These are phyloP conservation scores for Globodera rostochiensis DNA, from an alignment of 1,140 invertebrate species.

Conservation along the genomic window DNA sequence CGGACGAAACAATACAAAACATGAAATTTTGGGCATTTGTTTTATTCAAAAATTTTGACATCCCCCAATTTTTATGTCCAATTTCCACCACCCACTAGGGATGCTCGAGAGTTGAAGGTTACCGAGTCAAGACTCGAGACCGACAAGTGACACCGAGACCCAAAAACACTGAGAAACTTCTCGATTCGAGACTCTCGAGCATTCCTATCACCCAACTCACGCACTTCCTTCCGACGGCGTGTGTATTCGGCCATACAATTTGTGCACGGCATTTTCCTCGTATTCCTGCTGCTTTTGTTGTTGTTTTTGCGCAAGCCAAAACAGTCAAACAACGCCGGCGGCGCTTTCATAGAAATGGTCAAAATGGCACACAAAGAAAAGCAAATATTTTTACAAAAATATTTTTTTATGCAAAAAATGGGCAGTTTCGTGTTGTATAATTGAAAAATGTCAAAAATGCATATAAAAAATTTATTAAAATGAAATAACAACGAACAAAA, in stretches of 20 bases:
- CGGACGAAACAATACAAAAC: too few relatives aligned
- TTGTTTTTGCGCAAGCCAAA: not conserved
- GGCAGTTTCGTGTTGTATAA: not conserved
- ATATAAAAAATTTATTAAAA: not conserved
- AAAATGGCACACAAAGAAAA: not conserved
- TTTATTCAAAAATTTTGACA: too few relatives aligned
- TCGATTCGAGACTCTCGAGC: too few relatives aligned
- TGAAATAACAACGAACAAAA: too few relatives aligned
- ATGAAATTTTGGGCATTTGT: too few relatives aligned
- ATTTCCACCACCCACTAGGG: too few relatives aligned
- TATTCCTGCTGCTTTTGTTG: not conserved
- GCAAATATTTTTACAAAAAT: conserved; percentile 4
- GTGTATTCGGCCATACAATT: conserved; percentile 38
- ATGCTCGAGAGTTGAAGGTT: too few relatives aligned
- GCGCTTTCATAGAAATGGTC: too few relatives aligned
- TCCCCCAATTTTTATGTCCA: too few relatives aligned
- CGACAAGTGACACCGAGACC: too few relatives aligned
- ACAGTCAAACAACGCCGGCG: not conserved
- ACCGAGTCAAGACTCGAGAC: too few relatives aligned
- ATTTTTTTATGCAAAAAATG: not conserved
- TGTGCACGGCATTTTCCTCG: conserved; percentile 35
- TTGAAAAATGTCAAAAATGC: not conserved
- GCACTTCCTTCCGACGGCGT: conserved; percentile 22
- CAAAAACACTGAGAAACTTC: too few relatives aligned
- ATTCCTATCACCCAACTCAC: not conserved